These are phyloP conservation scores for Cryptus armator DNA, from an alignment of 2,888 invertebrate genomes.

Conservation along the genomic window DNA sequence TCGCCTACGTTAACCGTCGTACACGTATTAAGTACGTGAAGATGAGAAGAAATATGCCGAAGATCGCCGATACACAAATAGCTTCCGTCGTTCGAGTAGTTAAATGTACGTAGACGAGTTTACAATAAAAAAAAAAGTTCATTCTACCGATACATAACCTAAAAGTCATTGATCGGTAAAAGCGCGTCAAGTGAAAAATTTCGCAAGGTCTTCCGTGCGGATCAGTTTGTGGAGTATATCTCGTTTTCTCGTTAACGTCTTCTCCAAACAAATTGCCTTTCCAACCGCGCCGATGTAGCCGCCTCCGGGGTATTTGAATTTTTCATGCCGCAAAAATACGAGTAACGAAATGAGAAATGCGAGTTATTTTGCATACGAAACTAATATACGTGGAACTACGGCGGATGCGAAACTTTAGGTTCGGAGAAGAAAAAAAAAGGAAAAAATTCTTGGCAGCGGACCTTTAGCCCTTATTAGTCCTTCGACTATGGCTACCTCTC, in stretches of 20 bases:
- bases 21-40: neutral
- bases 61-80: conserved; percentile 31
- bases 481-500: conserved; percentile 25
- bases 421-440: neutral
- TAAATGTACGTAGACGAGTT: neutral
- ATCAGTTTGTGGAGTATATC: neutral
- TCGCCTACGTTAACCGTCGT: conserved; percentile 41
- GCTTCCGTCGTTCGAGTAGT: conserved; percentile 44
- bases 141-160: conserved; percentile 36
- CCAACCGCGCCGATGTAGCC: neutral
- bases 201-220: conserved; percentile 8
- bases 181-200: conserved; percentile 4
- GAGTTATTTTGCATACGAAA: conserved; percentile 25
- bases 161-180: conserved; percentile 28
- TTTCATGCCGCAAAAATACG: neutral
- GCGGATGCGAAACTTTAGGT: no score
- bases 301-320: neutral
- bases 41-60: conserved; percentile 30
- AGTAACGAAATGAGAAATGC: neutral
- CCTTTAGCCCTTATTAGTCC: conserved; percentile 48
- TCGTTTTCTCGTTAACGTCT: conserved; percentile 30
- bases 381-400: neutral
- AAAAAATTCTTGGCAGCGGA: neutral
- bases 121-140: neutral
- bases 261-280: conserved; percentile 25